Evolutionary conservation across 2,888 invertebrate species (phyloP).

Genomic region (Amiota communis): DNA sequence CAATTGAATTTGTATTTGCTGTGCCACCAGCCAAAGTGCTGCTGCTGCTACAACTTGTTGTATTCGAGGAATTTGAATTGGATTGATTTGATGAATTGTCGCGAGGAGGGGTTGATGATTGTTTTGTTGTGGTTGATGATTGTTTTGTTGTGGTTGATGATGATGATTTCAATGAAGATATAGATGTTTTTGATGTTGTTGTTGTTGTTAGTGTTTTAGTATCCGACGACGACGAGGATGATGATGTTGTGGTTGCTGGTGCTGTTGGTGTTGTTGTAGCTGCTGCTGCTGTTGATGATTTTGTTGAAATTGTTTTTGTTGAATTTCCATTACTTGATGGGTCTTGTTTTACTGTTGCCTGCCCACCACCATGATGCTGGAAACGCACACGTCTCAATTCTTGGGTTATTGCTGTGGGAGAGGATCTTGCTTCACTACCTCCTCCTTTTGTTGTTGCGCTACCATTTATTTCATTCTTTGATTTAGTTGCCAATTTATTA

Average conservation of each 20-base stretch:
- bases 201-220: slow-evolving; percentile 39
- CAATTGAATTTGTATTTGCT: slow-evolving; percentile 61
- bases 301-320: slow-evolving; percentile 36
- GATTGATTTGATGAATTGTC: no score
- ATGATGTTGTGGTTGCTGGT: slow-evolving; percentile 42
- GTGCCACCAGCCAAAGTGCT: slow-evolving; percentile 53
- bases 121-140: background rate
- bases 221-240: no score
- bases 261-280: background rate
- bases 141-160: background rate
- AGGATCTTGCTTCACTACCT: background rate
- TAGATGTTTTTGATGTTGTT: no score
- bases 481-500: slow-evolving; percentile 12
- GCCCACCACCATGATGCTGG: slow-evolving; percentile 51
- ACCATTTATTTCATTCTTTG: slow-evolving; percentile 55
- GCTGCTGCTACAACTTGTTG: slow-evolving; percentile 42
- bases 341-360: slow-evolving; percentile 34
- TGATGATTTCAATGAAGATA: background rate
- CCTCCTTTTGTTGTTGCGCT: slow-evolving; percentile 8
- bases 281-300: slow-evolving; percentile 15
- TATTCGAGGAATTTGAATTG: no score
- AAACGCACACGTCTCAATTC: slow-evolving; percentile 56
- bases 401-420: slow-evolving; percentile 36
- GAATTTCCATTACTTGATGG: slow-evolving; percentile 11
- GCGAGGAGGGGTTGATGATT: no score